These are phyloP conservation scores for Microtus richardsoni DNA, from an alignment of 2,113 vertebrate genomes.

Conservation along the genomic window DNA sequence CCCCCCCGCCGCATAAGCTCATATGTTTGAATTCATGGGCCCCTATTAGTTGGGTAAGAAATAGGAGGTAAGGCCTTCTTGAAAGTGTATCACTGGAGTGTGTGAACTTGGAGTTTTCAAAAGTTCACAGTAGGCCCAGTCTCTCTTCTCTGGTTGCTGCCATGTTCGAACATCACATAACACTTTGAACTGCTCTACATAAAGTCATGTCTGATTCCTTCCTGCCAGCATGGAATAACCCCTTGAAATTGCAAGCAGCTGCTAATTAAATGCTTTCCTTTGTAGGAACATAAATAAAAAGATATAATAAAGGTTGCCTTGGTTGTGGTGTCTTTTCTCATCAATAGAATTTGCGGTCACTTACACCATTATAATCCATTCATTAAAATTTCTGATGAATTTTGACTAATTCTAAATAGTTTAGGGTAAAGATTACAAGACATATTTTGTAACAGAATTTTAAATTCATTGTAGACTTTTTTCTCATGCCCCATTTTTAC, in stretches of 20 bases:
- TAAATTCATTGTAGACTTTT: too few species aligned
- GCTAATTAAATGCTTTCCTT: not conserved
- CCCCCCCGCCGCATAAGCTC: rapidly evolving
- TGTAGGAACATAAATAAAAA: not conserved
- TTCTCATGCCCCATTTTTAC: too few species aligned
- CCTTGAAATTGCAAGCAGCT: too few species aligned
- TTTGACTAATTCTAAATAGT: not conserved
- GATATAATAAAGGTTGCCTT: not conserved
- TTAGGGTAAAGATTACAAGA: not conserved
- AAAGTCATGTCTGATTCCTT: not conserved
- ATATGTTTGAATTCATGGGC: not conserved
- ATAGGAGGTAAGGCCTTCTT: not conserved
- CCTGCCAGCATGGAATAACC: not conserved
- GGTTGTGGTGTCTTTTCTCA: not conserved
- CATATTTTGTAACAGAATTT: not conserved
- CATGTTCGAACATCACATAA: not conserved
- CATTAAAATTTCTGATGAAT: not conserved
- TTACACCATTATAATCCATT: not conserved
- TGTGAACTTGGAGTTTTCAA: not conserved
- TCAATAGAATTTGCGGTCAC: not conserved
- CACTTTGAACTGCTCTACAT: not conserved
- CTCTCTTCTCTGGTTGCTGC: not conserved
- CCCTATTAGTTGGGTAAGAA: not conserved
- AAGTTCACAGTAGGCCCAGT: not conserved
- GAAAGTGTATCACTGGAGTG: not conserved